Conservation (phyloP, 2,888 invertebrate species). For the Pherbina coryleti region DNA sequence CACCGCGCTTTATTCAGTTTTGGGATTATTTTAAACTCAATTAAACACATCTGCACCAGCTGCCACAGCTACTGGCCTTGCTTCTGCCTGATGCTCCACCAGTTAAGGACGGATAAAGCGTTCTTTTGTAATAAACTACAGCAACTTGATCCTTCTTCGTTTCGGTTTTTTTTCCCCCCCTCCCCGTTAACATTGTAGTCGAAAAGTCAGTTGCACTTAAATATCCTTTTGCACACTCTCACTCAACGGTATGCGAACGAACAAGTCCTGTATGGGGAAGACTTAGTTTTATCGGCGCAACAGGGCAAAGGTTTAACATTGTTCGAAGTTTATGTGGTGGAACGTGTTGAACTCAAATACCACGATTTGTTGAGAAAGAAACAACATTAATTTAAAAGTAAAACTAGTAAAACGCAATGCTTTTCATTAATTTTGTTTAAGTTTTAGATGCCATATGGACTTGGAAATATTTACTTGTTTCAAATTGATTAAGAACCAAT, state of each 20-base stretch:
- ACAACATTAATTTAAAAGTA: background rate
- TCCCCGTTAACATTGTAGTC: background rate
- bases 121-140: conserved; percentile 16
- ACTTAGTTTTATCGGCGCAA: background rate
- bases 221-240: conserved; percentile 14
- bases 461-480: no score
- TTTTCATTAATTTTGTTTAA: background rate
- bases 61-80: background rate
- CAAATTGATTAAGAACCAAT: no score
- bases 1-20: conserved; percentile 20
- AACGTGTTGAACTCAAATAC: conserved; percentile 18
- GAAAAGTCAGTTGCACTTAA: conserved; percentile 28
- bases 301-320: background rate
- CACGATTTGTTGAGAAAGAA: background rate
- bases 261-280: background rate
- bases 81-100: background rate
- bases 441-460: no score
- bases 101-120: conserved; percentile 25
- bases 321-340: conserved; percentile 4
- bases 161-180: background rate
- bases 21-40: conserved; percentile 46
- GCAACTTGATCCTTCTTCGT: conserved; percentile 19
- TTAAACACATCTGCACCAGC: conserved; percentile 41
- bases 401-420: background rate
- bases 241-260: background rate